Conservation (phyloP, 2,888 invertebrate genomes). For the Drosophila mulleri region DNA sequence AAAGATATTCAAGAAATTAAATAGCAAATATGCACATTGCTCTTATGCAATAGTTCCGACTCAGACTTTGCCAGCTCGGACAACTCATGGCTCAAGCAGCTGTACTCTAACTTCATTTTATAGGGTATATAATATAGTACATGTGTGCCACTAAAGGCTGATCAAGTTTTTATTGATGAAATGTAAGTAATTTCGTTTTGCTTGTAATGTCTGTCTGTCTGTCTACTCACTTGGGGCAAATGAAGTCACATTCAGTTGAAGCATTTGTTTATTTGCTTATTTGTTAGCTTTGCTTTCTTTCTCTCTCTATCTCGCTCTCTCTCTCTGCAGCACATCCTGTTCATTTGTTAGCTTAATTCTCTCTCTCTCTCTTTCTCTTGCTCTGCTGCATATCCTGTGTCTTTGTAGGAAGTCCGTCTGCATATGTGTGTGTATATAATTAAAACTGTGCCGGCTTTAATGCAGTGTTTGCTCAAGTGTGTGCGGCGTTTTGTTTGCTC, state of each 20-base stretch:
- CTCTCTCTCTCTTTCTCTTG: not conserved
- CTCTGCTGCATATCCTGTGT: not conserved
- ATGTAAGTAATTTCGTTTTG: constrained; percentile 23
- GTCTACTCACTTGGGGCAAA: constrained; percentile 35
- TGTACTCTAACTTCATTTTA: not conserved
- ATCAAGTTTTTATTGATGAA: constrained; percentile 71
- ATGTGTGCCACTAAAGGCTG: constrained; percentile 46
- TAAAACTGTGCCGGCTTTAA: constrained; percentile 64
- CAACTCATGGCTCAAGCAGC: not conserved
- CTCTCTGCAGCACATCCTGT: constrained; percentile 8
- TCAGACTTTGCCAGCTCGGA: not conserved
- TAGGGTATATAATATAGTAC: constrained; percentile 18
- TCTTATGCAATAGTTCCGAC: too few relatives aligned
- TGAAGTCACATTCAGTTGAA: constrained; percentile 59
- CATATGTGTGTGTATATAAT: constrained; percentile 55
- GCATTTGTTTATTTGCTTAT: constrained; percentile 39
- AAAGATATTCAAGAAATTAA: too few relatives aligned
- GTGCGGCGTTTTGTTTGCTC: constrained; percentile 53
- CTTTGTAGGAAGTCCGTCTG: constrained; percentile 33
- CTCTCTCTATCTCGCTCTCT: not conserved
- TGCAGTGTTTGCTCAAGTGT: constrained; percentile 69
- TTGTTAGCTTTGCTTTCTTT: constrained; percentile 5
- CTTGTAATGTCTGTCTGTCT: constrained; percentile 5
- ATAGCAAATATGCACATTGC: not conserved
- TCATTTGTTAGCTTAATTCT: constrained; percentile 18